Evolutionary conservation across 2,113 vertebrate genomes (phyloP), one percentile per base, ranked within the genome.

Genomic region (Nesospiza acunhae): DNA sequence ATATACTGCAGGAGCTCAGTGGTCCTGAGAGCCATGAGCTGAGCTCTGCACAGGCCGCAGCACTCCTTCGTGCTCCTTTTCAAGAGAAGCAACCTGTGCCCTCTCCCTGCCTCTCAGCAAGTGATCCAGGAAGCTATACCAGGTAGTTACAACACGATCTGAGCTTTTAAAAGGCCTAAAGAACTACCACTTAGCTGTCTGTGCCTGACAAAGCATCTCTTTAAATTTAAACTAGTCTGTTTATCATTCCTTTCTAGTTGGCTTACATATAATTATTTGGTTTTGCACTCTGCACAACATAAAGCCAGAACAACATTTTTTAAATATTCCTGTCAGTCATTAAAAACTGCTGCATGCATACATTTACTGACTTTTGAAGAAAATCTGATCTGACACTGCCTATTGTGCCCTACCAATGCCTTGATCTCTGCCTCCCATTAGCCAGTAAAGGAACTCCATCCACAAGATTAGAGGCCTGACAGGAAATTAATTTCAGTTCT

Each of bases 401-500:
- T 67, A 20, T 22, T 78, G 46, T 90, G 44, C 47, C 33, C 56
- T 62, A 62, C 63, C 41, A 14, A 22, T 55, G 44, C 80, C 83
- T 84, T 90, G 44, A 67, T 68, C 79, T 80, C 80, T 90, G 67
- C 68, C 56, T 90, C 44, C 41, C 41, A 68, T 78, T 80, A 81
- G 24, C 39, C 68, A 63, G 60, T 23, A 64, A 64, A 63, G 53
- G 22, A 93, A 67, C 31, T 75, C 56, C 58, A 81, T 67, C 89
- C 53, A 18, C 60, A 52, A 94, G 85, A 84, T 88, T 69, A 87
- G 59, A 96, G 23, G 37, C 19, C 55, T 82, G 69, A 88, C 52
- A 93, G 73, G 90, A 95, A 96, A 86, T 87, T 87, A 92, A 78
- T 84, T 96, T 90, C 60, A 90, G 82, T 56, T 80, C 49, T 89